Evolutionary conservation across 2,113 vertebrate species (phyloP), one percentile per base, ranked within the genome.

Genomic region (Cololabis saira): DNA sequence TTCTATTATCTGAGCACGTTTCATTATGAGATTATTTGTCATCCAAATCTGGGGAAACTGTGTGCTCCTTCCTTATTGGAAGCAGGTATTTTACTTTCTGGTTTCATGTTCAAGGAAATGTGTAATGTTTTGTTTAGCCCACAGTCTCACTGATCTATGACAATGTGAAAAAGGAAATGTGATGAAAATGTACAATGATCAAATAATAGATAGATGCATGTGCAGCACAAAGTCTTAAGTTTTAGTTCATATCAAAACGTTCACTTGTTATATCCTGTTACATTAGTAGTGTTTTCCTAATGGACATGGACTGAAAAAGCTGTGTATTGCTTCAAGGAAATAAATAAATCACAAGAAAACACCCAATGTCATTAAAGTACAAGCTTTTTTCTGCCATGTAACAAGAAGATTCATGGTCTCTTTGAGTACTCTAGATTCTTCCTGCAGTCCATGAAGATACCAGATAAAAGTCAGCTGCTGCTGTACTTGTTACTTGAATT

Each of bases 21-120:
- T 71, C 17, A 68, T 76, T 44, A 49, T 62, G 15, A 22, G 59
- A 27, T 75, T 86, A 76, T 87, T 86, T 91, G 76, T 62, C 67
- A 79, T 89, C 78, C 78, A 82, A 89, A 88, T 72, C 12, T 30
- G 41, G 60, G 17, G 55, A 67, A 74, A 63, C 62, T 56, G 13
- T 62, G 71, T 74, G 60, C 72, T 37, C 73, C 18, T 66, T 81
- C 50, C 37, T 45, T 12, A 47, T 44, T 73, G 67, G 57, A 55
- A 68, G 57, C 64, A 59, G 64, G 67, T 65, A 61, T 67, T 70
- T 24, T 21, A 14, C 64, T 67, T 72, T 57, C 66, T 77, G 59
- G 22, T 44, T 68, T 30, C 54, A 67, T 44, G 68, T 51, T 45
- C 49, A 16, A 45, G 55, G 10, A 50, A 42, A 58, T 50, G 19